phyloP scores from a whole-genome alignment of 2,113 vertebrate species.

The Rallus limicola region DNA sequence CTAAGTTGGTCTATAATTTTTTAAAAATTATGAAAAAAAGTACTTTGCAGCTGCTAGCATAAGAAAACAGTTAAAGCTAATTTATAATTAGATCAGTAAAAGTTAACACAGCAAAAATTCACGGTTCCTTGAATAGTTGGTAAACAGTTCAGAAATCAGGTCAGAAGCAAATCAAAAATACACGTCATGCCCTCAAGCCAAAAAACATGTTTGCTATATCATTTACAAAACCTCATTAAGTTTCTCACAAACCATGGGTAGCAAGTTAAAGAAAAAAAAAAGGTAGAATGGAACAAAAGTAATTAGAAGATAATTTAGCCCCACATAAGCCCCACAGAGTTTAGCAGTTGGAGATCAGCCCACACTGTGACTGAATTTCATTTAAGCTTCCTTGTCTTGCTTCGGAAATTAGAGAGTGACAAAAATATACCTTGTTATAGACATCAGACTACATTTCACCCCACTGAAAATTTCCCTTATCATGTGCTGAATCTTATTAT shows the following conservation, averaged over 20 bases:
- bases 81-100: background rate
- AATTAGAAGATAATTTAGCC: constrained; percentile 39
- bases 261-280: background rate
- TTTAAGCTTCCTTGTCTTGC: constrained; percentile 30
- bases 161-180: constrained; percentile 18
- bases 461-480: background rate
- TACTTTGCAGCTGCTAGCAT: background rate
- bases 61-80: background rate
- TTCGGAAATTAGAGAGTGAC: constrained; percentile 14
- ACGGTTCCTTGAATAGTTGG: background rate
- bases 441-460: background rate
- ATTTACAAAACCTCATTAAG: constrained; percentile 37
- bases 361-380: constrained; percentile 17
- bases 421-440: constrained; percentile 36
- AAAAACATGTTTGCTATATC: background rate
- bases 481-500: constrained; percentile 9
- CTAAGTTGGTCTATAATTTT: background rate
- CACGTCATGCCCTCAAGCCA: constrained; percentile 2
- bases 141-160: constrained; percentile 17
- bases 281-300: constrained; percentile 2
- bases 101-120: background rate
- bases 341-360: constrained; percentile 10
- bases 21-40: background rate
- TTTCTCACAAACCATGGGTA: background rate
- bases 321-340: background rate